Evolutionary conservation across 2,113 vertebrate genomes (phyloP), one percentile per base, ranked within the genome.

Genomic region (Oxygymnocypris stewartii): DNA sequence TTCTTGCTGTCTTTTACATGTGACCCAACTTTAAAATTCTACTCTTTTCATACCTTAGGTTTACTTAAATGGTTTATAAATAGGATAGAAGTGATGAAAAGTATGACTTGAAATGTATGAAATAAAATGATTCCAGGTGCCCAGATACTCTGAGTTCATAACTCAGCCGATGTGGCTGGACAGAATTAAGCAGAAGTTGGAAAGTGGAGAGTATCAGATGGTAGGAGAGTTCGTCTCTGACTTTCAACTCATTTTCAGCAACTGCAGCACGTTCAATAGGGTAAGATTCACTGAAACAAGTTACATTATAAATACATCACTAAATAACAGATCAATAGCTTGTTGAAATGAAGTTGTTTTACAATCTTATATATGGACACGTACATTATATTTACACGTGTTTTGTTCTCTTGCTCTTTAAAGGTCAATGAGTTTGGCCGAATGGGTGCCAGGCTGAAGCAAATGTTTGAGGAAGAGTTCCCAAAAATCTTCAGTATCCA

Each of bases 241-340:
- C 49, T 2, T 95, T 35, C 42, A 84, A 18, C 92, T 93, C 80
- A 89, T 94, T 85, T 94, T 95, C 75, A 69, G 82, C 28, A 94
- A 94, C 92, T 93, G 88, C 77, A 84, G 44, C 0, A 63, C 0
- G 0, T 92, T 89, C 49, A 93, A 94, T 90, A 75, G 2, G 85
- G 94, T 95, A 84, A 92, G 91, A 87, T n/a, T 47, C 35, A 10
- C 37, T 81, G 14, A 25, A 76, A 47, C 42, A 47, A 10, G 20
- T 61, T 61, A 81, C 20, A 42, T 14, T 42, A 37, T 79, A 37
- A 23, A 47, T 40, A 61, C 40, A 80, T 14, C 12, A 3, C 11
- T 6, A 35, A 49, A 12, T 18, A 16, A 84, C 16, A 23, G 18
- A 42, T 73, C 31, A 71, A 40, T 10, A 9, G 16, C 67, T 71